Base-by-base conservation (phyloP, 2,888 invertebrate species). In the Operophtera brumata region DNA sequence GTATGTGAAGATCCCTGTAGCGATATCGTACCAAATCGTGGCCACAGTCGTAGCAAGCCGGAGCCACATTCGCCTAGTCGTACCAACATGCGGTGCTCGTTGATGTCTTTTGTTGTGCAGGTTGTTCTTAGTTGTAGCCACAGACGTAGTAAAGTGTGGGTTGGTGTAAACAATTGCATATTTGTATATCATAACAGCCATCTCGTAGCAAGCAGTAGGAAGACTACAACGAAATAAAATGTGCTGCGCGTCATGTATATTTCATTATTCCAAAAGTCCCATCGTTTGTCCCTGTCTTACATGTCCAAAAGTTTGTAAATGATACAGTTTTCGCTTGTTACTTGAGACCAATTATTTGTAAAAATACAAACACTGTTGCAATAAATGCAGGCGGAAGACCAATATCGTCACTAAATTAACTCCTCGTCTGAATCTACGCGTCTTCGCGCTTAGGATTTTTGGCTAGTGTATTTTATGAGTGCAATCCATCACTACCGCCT, bases 371-470 rank as follows among this genome's bases (percentile, higher is more conserved):
- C 13, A 11, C 8, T 34, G 20, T 20, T 28, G 14, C 20, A 30
- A 30, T 36, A 43, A 20, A 28, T 49, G 36, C 11, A 36, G 14
- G n/a, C 48, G 48, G 28, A 49, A 49, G 36, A 36, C 10, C 11
- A 39, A 37, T 32, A n/a, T 41, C 26, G 41, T 25, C 11, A 2
- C 13, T 37, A 11, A 3, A 14, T 42, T 50, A 30, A 30, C 32
- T 20, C 13, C 13, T n/a, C 8, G 30, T 54, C 30, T 58, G 42
- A 58, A 60, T 62, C 43, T 59, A 53, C 59, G 62, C 52, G 56
- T 59, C 51, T 55, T 68, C 62, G 45, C 56, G 57, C 54, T 64
- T 57, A 42, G 62, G 46, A 70, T 70, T 67, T 69, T 75, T 73
- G 76, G 70, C 72, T 54, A 57, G 52, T 42, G 47, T 42, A 39